Evolutionary conservation across 2,113 vertebrate genomes (phyloP).

Genomic region (Larimichthys crocea): DNA sequence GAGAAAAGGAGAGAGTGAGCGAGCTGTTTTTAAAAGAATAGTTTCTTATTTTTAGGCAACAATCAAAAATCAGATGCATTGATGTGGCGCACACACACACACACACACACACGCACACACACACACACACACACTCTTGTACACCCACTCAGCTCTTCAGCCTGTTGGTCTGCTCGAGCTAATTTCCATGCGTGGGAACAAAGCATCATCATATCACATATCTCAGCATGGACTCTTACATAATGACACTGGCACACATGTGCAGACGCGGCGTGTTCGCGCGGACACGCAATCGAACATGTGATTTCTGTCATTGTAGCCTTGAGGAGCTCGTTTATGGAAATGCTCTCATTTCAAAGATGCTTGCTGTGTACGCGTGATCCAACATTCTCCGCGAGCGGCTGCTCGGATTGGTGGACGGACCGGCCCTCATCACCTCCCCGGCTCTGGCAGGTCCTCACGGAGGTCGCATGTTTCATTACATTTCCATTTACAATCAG

Average conservation of each 20-base stretch:
- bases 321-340: not conserved
- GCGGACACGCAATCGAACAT: not conserved
- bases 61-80: not conserved
- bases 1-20: too few species aligned
- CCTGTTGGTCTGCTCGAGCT: slow-evolving; percentile 51
- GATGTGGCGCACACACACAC: not conserved
- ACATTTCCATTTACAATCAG: not conserved
- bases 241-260: slow-evolving; percentile 40
- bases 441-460: not conserved
- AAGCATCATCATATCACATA: slow-evolving; percentile 64
- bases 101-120: slow-evolving; percentile 1
- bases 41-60: slow-evolving; percentile 28
- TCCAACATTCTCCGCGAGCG: not conserved
- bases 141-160: slow-evolving; percentile 59
- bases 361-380: not conserved
- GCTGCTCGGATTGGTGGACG: not conserved
- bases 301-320: not conserved
- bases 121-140: not conserved
- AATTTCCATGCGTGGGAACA: slow-evolving; percentile 73
- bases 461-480: not conserved
- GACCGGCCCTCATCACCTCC: not conserved
- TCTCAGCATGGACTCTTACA: slow-evolving; percentile 47
- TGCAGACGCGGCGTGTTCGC: slow-evolving; percentile 11
- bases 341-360: not conserved
- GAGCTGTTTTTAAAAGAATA: not conserved